Evolutionary conservation across 2,113 vertebrate genomes (phyloP), one percentile per base, ranked within the genome.

Genomic region (Drymodes brunneopygia): DNA sequence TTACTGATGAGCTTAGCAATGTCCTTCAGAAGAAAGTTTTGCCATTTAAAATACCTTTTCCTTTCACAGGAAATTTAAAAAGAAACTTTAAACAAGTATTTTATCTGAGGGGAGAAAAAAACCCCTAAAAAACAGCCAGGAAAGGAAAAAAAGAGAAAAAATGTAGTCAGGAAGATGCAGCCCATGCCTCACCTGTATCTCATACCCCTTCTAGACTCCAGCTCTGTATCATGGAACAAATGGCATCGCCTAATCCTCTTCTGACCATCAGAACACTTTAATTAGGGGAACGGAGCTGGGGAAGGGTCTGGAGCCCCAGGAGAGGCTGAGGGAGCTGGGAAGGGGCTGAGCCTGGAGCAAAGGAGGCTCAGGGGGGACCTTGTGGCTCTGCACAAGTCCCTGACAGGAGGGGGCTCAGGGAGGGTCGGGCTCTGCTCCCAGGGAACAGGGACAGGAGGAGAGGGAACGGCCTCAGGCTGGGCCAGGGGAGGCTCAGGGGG

Each of bases 401-500:
- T 42, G 42, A 42, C 42, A 42, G 42, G 42, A 42, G 42, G 42
- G 42, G 42, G 42, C 42, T n/a, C n/a, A 42, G 42, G 42, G 42
- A 33, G 21, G 31, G 66, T n/a, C n/a, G n/a, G n/a, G n/a, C n/a
- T n/a, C n/a, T n/a, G n/a, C n/a, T n/a, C n/a, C n/a, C n/a, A n/a
- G n/a, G n/a, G n/a, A 31, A 48, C 56, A 70, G 65, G 57, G 25
- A 31, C 21, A 64, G 66, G 48, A 65, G 25, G 5, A 80, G 35
- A 23, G 50, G 66, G 21, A 72, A 50, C 0, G 0, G 22, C 50
- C 44, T 80, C 42, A 40, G n/a, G n/a, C n/a, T n/a, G n/a, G n/a
- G n/a, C n/a, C n/a, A n/a, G 57, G 35, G 13, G 6, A 64, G 4
- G 5, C 0, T 35, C 4, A 21, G 13, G 3, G 0, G 42, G 31